Conservation (phyloP, 2,888 invertebrate genomes). For the Lapara coniferarum region DNA sequence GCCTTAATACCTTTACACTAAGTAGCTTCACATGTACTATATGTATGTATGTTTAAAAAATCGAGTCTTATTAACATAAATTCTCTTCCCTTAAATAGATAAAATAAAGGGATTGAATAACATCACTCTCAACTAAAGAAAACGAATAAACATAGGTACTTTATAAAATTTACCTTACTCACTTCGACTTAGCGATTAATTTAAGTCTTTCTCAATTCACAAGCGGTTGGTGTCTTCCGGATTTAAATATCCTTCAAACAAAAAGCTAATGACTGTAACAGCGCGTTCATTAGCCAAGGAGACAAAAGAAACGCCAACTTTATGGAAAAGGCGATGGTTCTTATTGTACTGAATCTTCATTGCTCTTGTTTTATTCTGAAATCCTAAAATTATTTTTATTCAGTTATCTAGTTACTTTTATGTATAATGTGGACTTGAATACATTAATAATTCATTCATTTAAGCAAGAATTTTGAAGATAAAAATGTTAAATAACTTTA, state of each 20-base stretch:
- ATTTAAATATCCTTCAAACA: constrained; percentile 12
- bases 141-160: background rate
- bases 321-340: background rate
- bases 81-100: too few relatives aligned
- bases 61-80: too few relatives aligned
- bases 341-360: background rate
- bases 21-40: too few relatives aligned
- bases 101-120: too few relatives aligned
- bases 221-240: background rate
- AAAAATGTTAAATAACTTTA: too few relatives aligned
- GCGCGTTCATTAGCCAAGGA: constrained; percentile 7
- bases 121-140: background rate
- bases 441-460: too few relatives aligned
- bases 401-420: too few relatives aligned
- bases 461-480: too few relatives aligned
- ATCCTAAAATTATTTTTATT: too few relatives aligned
- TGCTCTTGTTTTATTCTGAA: background rate
- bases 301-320: constrained; percentile 14
- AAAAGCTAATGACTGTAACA: constrained; percentile 21
- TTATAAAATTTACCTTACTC: constrained; percentile 1
- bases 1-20: too few relatives aligned
- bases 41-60: too few relatives aligned
- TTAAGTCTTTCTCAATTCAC: constrained; percentile 15
- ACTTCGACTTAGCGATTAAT: constrained; percentile 7
- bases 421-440: too few relatives aligned